These are phyloP conservation scores for Datnioides undecimradiatus DNA, from an alignment of 2,113 vertebrate genomes.

Conservation along the genomic window DNA sequence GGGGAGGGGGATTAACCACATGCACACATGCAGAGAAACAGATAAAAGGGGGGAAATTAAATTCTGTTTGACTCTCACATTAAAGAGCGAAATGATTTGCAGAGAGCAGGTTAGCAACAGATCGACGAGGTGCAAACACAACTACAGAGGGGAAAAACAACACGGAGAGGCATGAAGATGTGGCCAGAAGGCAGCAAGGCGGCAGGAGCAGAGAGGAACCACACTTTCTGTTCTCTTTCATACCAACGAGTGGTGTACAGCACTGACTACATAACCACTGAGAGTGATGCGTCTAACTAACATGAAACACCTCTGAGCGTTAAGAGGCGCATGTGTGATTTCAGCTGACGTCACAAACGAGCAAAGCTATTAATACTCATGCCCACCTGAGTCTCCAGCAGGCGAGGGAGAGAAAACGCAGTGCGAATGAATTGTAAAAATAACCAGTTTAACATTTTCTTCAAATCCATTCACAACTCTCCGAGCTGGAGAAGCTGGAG, in stretches of 20 bases:
- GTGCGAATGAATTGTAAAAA: constrained; percentile 69
- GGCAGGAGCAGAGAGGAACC: background rate
- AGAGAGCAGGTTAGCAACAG: constrained; percentile 14
- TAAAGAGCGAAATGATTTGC: constrained; percentile 12
- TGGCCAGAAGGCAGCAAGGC: constrained; percentile 7
- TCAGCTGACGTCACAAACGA: constrained; percentile 65
- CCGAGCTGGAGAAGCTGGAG: background rate
- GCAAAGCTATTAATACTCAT: constrained; percentile 74
- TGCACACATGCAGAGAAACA: constrained; percentile 40
- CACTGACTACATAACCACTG: constrained; percentile 47
- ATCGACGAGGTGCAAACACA: constrained; percentile 1
- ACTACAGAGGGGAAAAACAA: background rate
- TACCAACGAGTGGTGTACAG: constrained; percentile 30
- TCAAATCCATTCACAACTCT: constrained; percentile 44
- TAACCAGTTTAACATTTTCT: constrained; percentile 10
- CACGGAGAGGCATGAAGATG: background rate
- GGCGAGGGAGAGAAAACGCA: constrained; percentile 41
- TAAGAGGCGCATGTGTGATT: constrained; percentile 73
- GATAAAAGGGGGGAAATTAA: constrained; percentile 26
- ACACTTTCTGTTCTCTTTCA: background rate
- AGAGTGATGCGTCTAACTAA: constrained; percentile 51
- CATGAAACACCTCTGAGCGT: constrained; percentile 69
- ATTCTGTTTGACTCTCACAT: constrained; percentile 34
- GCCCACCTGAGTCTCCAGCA: constrained; percentile 75
- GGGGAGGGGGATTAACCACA: constrained; percentile 38